A percentile compares a stretch with the other conserved stretches of the same genome.
Evolutionary conservation across 1,140 invertebrate genomes (phyloP).

Genomic region (Gonioctena quinquepunctata): DNA sequence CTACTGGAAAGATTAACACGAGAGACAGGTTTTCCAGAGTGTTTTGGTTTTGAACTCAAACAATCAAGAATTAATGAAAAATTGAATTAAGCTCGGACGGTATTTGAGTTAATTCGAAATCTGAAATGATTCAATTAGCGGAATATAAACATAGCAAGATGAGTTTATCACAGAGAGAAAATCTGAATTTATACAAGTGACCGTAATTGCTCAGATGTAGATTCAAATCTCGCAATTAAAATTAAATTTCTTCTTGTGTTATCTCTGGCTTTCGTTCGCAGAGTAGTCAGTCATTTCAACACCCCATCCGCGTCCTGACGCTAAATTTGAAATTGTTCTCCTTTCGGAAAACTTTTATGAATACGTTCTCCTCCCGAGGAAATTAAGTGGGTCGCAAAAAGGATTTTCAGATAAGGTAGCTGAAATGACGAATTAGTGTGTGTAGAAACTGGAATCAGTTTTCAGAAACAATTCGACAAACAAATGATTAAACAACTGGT

Average conservation of each 20-base stretch:
- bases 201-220: constrained; percentile 16
- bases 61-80: background rate
- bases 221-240: constrained; percentile 14
- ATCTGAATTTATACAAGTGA: constrained; percentile 9
- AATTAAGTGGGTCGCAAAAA: background rate
- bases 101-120: constrained; percentile 12
- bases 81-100: constrained; percentile 1
- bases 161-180: constrained; percentile 3
- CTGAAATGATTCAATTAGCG: constrained; percentile 10
- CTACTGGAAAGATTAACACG: too few species aligned
- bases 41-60: background rate
- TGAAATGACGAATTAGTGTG: too few species aligned
- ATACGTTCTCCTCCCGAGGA: background rate
- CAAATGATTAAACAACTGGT: too few species aligned
- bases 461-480: too few species aligned
- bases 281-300: background rate
- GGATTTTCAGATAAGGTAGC: background rate
- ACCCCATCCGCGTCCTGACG: background rate
- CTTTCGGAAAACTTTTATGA: background rate
- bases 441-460: too few species aligned
- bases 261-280: background rate
- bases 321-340: background rate
- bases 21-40: background rate
- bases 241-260: constrained; percentile 13
- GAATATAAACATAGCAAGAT: constrained; percentile 13